These are phyloP conservation scores for Sceloporus tristichus DNA, from an alignment of 2,113 vertebrate genomes.

Conservation along the genomic window DNA sequence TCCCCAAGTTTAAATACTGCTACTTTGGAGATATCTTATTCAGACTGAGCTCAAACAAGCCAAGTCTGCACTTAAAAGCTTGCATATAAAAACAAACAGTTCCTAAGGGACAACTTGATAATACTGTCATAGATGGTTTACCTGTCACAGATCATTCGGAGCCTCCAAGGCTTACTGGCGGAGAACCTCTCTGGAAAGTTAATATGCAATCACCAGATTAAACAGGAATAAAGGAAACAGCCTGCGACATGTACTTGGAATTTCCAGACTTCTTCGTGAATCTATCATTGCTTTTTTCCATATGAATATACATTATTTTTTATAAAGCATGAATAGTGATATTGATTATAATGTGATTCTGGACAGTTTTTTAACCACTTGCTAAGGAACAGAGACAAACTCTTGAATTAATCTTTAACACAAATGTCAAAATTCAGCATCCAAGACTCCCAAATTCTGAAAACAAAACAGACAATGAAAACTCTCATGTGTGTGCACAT, in stretches of 20 bases:
- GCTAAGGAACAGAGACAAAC: neutral
- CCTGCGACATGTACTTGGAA: constrained; percentile 45
- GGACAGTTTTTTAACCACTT: constrained; percentile 50
- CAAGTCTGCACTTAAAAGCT: constrained; percentile 70
- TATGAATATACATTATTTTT: constrained; percentile 54
- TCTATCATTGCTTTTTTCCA: constrained; percentile 47
- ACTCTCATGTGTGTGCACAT: neutral
- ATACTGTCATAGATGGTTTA: constrained; percentile 66
- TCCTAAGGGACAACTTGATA: constrained; percentile 54
- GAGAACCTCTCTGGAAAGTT: constrained; percentile 79
- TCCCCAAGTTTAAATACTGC: constrained; percentile 57
- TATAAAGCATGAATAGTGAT: constrained; percentile 47
- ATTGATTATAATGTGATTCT: constrained; percentile 52
- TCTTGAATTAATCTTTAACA: neutral
- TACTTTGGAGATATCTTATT: constrained; percentile 15
- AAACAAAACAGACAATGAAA: neutral
- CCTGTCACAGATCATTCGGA: constrained; percentile 87
- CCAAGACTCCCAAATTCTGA: neutral
- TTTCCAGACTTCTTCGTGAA: constrained; percentile 65
- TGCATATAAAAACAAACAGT: constrained; percentile 71
- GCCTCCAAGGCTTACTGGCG: constrained; percentile 77
- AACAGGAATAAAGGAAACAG: constrained; percentile 63
- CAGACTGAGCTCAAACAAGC: constrained; percentile 61
- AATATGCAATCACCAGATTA: constrained; percentile 63
- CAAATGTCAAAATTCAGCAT: neutral